Base-by-base conservation (phyloP, 2,888 invertebrate species). In the Dysmachus trigonus region DNA sequence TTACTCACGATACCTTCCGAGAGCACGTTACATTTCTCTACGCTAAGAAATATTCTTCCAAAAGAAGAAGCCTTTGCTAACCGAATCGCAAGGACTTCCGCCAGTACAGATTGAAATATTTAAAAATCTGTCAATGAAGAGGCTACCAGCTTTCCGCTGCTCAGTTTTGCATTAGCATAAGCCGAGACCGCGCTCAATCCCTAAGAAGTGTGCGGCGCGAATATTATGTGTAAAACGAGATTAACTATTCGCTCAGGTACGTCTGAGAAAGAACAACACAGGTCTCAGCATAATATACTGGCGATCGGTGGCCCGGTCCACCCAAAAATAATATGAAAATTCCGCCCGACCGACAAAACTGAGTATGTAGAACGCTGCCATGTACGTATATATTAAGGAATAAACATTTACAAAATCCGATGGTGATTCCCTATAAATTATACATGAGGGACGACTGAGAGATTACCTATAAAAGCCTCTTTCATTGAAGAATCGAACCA, bases 361-460 rank as follows among this genome's bases (percentile, higher is more conserved):
- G 22, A 18, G 81, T 62, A 81, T 81, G 81, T 62, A 53, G 62
- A 81, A 62, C 18, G 15, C 33, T 81, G 53, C 53, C 81, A 81
- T 62, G 33, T 81, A 81, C 62, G n/a, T 81, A 53, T 81, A 53
- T 53, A 53, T 53, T 31, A 53, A 53, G 30, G 33, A 81, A 81
- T 53, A 81, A 81, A 62, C 15, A 81, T 53, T 27, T 33, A 81
- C 81, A n/a, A 27, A 81, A 31, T 62, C 53, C 76, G 72, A 27
- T 77, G 71, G 85, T 47, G 85, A 87, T 85, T 83, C 85, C 85
- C 83, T 87, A 87, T 87, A 85, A 87, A 87, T 82, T 13, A 82
- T 87, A 35, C 41, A 87, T 87, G 83, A 85, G 31, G 27, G 41
- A n/a, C 72, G 18, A 18, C 62, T 83, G 85, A 53, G 77, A 38